Evolutionary conservation across 2,113 vertebrate genomes (phyloP).

Genomic region (Nycticorax nycticorax): DNA sequence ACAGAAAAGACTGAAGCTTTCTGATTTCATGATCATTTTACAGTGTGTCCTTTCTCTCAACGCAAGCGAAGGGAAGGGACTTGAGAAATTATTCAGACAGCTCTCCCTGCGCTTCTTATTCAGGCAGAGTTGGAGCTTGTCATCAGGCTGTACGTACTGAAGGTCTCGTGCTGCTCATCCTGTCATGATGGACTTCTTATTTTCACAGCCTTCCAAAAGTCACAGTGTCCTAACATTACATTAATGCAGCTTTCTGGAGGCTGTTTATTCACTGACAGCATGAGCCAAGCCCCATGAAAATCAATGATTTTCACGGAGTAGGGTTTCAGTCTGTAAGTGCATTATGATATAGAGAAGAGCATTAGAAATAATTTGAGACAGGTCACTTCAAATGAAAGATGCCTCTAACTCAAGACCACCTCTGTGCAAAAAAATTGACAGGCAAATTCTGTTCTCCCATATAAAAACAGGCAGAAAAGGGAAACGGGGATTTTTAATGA

Average conservation of each 20-base stretch:
- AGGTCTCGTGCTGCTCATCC: not conserved
- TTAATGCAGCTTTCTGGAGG: not conserved
- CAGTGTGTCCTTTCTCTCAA: not conserved
- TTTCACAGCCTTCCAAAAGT: not conserved
- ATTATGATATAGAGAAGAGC: not conserved
- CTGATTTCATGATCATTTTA: not conserved
- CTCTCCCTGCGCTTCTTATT: not conserved
- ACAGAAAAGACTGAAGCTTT: not conserved
- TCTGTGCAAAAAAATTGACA: not conserved
- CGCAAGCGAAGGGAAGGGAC: not conserved
- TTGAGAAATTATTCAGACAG: not conserved
- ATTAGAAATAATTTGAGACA: not conserved
- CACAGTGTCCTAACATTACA: not conserved
- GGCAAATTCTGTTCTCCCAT: not conserved
- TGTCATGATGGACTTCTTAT: not conserved
- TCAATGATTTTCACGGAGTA: not conserved
- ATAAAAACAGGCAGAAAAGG: not conserved
- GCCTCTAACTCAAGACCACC: not conserved
- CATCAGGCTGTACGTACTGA: not conserved
- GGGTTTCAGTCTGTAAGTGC: not conserved
- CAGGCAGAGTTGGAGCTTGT: not conserved
- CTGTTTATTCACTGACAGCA: not conserved
- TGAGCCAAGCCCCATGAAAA: not conserved
- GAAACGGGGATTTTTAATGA: not conserved
- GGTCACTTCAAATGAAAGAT: not conserved